Percentiles rank a stretch among this genome's conserved stretches.
phyloP scores from a whole-genome alignment of 2,888 invertebrate species.

The Neoaliturus tenellus region DNA sequence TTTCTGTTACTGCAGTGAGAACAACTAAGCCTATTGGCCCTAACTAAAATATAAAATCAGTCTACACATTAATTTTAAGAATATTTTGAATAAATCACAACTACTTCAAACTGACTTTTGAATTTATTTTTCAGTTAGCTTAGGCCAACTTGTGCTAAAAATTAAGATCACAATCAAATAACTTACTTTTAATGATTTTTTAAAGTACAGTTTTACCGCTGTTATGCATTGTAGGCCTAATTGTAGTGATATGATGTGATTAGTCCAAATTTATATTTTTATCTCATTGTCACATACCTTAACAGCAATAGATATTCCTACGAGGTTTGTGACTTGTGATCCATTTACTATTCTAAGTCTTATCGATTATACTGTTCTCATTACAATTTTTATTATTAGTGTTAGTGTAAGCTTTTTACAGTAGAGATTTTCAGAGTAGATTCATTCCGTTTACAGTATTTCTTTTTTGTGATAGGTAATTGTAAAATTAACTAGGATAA shows the following conservation, averaged over 20 bases:
- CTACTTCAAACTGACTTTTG: too few relatives aligned
- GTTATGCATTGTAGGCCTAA: neutral
- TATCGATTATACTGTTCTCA: constrained; percentile 7
- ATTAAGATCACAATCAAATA: too few relatives aligned
- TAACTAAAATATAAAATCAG: too few relatives aligned
- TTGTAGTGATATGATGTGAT: constrained; percentile 30
- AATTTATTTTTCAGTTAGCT: too few relatives aligned
- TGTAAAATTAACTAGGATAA: constrained; percentile 34
- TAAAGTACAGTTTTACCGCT: neutral
- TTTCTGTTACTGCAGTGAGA: too few relatives aligned
- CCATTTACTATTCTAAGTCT: constrained; percentile 8
- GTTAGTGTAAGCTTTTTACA: constrained; percentile 47
- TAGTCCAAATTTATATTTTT: constrained; percentile 31
- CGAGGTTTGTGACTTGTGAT: constrained; percentile 22
- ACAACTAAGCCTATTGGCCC: too few relatives aligned
- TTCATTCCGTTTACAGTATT: constrained; percentile 51
- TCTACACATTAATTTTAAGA: too few relatives aligned
- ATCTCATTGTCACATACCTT: neutral
- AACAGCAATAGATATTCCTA: neutral
- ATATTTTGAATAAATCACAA: too few relatives aligned
- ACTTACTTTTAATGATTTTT: too few relatives aligned
- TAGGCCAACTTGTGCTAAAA: too few relatives aligned
- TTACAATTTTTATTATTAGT: constrained; percentile 33
- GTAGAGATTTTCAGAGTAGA: constrained; percentile 42
- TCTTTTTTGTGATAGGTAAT: constrained; percentile 45